Evolutionary conservation across 2,888 invertebrate genomes (phyloP), one percentile per base, ranked within the genome.

Genomic region (Cynaeus angustus): DNA sequence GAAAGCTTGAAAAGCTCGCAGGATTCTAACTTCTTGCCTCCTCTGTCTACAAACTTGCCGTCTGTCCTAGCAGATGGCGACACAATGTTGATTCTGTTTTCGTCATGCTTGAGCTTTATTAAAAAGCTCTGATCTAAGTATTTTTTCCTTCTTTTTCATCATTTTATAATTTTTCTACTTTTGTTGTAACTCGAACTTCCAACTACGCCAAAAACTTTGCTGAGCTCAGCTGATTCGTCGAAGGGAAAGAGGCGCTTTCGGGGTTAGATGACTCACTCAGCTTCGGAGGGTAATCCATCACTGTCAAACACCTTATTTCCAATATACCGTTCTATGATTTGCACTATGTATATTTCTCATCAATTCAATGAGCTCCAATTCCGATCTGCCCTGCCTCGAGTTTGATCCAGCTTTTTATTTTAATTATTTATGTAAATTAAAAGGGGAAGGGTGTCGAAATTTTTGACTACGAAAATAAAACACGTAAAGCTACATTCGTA

Each of bases 231-330:
- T 79, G 80, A 80, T 78, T 75, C 73, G 77, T 76, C 77, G 78
- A 66, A 74, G 71, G 71, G 66, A 71, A 66, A 71, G 74, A 73
- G 74, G 64, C 71, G 75, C 70, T 73, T 73, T 78, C 59, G 72
- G 75, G 65, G 74, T 72, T 65, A 81, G 82, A 83, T 84, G 83
- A 84, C 82, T 84, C 84, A 84, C 82, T 84, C 83, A 82, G 76
- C 80, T 75, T 77, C 74, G 71, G 33, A 69, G 75, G 81, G 81
- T 81, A 83, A 84, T 84, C 81, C 83, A 84, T 84, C 84, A 84
- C 77, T 84, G 84, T 84, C 84, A 84, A 80, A 83, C 82, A 83
- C 84, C 84, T 84, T 83, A 83, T 83, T 83, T 83, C 83, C 83
- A 83, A 84, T 84, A 83, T 83, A 77, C 76, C 80, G 81, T 81